These are phyloP conservation scores for Caenorhabditis sp. DNA, from an alignment of 2,888 invertebrate species.

Conservation along the genomic window DNA sequence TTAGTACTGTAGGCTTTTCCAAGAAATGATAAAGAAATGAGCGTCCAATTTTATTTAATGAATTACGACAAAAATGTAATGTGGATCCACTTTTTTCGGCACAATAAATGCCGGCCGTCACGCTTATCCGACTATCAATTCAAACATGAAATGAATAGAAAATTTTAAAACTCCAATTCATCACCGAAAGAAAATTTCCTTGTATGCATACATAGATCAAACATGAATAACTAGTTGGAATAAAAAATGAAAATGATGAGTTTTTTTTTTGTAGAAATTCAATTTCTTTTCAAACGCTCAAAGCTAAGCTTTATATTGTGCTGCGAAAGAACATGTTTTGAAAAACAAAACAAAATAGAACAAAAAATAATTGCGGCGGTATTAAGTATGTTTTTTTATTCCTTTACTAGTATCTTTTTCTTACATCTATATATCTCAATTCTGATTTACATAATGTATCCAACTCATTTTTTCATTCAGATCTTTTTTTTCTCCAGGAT, in stretches of 20 bases:
- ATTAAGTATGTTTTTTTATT: background rate
- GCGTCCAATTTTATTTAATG: background rate
- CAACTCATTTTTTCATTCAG: background rate
- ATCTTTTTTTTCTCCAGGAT: background rate
- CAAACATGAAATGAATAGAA: background rate
- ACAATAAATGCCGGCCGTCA: background rate
- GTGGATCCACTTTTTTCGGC: background rate
- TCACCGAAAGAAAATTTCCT: background rate
- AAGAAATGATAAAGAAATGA: background rate
- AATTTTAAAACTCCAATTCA: background rate
- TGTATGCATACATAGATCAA: background rate
- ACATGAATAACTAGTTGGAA: background rate
- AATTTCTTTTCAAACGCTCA: background rate
- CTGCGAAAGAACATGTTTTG: background rate
- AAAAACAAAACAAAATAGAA: background rate
- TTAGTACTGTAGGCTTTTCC: too few relatives aligned
- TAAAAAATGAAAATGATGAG: background rate
- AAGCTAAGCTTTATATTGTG: background rate
- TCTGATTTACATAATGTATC: background rate
- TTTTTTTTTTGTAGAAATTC: background rate
- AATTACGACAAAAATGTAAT: background rate
- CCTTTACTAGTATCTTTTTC: background rate
- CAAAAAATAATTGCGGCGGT: conserved; percentile 1
- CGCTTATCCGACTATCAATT: background rate
- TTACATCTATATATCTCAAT: background rate